Conservation (phyloP, 2,113 vertebrate genomes). For the Urocitellus parryii region DNA sequence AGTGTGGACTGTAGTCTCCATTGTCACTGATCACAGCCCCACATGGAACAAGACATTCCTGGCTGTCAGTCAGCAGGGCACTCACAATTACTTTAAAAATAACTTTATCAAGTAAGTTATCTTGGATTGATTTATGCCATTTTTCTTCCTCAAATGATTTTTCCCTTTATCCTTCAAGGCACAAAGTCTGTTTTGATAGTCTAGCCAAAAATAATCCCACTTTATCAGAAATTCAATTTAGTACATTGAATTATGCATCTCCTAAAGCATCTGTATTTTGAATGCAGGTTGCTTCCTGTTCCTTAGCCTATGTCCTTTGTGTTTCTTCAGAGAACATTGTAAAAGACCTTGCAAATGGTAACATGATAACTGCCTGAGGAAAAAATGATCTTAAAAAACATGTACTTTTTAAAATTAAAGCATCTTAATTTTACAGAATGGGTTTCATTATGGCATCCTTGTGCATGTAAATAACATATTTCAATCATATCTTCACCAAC, state of each 20-base stretch:
- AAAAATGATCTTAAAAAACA: background rate
- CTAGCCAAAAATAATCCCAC: background rate
- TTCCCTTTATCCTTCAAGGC: background rate
- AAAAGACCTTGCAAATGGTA: background rate
- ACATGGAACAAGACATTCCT: background rate
- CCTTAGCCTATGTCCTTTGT: background rate
- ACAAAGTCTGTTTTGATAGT: background rate
- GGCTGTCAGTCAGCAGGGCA: background rate
- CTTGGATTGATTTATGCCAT: background rate
- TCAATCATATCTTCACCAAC: background rate
- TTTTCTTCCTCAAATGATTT: background rate
- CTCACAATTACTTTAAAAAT: background rate
- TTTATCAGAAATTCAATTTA: slow-evolving; percentile 3
- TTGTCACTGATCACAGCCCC: background rate
- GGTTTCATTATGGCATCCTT: no score
- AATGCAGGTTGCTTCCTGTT: background rate
- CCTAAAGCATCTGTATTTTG: background rate
- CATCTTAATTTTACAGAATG: no score
- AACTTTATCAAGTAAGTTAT: background rate
- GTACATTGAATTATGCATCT: background rate
- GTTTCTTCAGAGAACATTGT: background rate
- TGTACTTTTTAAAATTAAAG: no score
- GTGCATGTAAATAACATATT: no score
- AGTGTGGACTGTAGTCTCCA: no score
- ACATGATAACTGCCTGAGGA: background rate